These are phyloP conservation scores for Phalloptychus januarius DNA, from an alignment of 2,797 vertebrate species.

Conservation along the genomic window DNA sequence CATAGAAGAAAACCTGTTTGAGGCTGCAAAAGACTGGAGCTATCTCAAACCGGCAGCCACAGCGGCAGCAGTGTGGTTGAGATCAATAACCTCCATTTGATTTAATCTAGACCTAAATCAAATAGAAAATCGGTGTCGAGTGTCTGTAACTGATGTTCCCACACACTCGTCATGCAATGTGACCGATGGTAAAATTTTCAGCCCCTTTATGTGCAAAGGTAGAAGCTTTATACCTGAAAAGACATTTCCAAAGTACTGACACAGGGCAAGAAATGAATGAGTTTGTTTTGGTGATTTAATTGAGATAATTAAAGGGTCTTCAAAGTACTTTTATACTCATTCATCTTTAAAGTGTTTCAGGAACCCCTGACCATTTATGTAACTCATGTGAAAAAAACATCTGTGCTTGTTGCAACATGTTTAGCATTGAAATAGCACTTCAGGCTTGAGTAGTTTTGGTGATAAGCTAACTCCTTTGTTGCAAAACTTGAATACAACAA, in stretches of 20 bases:
- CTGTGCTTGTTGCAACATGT: no score
- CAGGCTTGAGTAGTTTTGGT: no score
- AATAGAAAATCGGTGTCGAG: neutral
- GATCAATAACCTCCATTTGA: neutral
- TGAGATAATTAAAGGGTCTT: no score
- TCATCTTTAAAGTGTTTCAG: no score
- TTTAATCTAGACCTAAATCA: neutral
- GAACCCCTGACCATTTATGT: no score
- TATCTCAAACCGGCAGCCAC: neutral
- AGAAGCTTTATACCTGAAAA: neutral
- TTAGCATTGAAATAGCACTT: no score
- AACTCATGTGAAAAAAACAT: no score
- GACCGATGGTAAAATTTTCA: neutral
- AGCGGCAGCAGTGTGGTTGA: neutral
- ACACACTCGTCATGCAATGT: neutral
- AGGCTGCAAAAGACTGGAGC: neutral
- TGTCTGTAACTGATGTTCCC: neutral
- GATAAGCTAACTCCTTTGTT: no score
- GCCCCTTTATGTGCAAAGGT: neutral
- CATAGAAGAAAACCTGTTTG: neutral
- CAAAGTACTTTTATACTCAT: no score
- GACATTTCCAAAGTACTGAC: neutral
- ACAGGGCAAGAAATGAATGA: neutral
- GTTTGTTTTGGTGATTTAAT: neutral
- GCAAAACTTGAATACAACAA: no score